Percentiles rank a stretch among this genome's conserved stretches.
Conservation (phyloP, 2,113 vertebrate genomes). For the Heterocephalus glaber region DNA sequence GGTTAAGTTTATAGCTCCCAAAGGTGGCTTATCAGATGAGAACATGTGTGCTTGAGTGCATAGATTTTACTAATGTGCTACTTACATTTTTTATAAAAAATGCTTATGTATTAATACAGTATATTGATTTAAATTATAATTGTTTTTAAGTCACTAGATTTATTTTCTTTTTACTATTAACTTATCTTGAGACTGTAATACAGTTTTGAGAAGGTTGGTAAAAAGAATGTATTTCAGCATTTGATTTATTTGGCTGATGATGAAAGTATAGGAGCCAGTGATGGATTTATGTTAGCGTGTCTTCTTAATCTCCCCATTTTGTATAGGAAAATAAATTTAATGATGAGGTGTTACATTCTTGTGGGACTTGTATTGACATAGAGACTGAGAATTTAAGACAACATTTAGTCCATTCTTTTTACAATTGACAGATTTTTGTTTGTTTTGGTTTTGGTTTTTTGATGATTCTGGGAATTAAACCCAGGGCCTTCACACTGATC, state of each 20-base stretch:
- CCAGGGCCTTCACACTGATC: not conserved
- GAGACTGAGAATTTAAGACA: not conserved
- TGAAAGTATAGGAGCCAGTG: not conserved
- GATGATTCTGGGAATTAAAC: not conserved
- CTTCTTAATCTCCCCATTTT: not conserved
- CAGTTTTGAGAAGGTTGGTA: not conserved
- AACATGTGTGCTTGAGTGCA: not conserved
- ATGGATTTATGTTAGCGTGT: not conserved
- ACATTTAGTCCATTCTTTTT: not conserved
- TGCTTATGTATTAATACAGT: not conserved
- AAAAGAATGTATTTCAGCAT: not conserved
- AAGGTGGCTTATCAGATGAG: not conserved
- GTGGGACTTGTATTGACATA: not conserved
- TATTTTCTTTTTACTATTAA: slow-evolving; percentile 21
- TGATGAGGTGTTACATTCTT: not conserved
- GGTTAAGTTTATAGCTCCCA: not conserved
- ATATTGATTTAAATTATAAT: slow-evolving; percentile 7
- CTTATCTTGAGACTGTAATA: slow-evolving; percentile 7
- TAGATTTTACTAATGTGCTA: not conserved
- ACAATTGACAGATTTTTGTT: not conserved
- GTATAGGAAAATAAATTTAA: not conserved
- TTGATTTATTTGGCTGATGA: slow-evolving; percentile 12
- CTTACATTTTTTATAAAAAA: slow-evolving; percentile 35
- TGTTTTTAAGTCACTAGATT: not conserved
- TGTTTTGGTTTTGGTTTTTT: not conserved